Evolutionary conservation across 2,888 invertebrate species (phyloP).

Genomic region (Caenorhabditis panamensis): DNA sequence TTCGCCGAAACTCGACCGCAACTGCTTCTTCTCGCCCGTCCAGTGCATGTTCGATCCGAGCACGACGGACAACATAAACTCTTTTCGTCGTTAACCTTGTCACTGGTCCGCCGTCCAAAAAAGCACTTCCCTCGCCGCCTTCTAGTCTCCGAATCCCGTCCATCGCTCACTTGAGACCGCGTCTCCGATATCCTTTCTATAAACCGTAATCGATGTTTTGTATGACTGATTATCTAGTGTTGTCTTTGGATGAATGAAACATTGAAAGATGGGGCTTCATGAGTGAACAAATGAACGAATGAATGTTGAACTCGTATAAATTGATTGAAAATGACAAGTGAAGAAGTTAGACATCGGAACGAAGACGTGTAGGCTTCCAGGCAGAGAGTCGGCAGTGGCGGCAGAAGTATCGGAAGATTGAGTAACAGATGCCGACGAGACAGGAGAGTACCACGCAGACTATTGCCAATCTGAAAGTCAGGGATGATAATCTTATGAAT

Average conservation of each 20-base stretch:
- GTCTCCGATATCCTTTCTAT: slow-evolving; percentile 28
- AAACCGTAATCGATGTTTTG: not conserved
- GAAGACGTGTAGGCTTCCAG: slow-evolving; percentile 33
- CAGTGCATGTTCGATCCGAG: slow-evolving; percentile 57
- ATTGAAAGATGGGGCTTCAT: too few relatives aligned
- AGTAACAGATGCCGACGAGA: slow-evolving; percentile 64
- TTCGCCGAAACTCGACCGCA: slow-evolving; percentile 52
- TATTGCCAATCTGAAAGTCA: slow-evolving; percentile 67
- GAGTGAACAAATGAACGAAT: slow-evolving; percentile 5
- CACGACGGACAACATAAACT: slow-evolving; percentile 33
- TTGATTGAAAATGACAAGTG: not conserved
- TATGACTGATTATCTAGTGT: too few relatives aligned
- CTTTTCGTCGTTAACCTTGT: slow-evolving; percentile 52
- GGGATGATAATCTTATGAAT: not conserved
- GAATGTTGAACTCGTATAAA: slow-evolving; percentile 34
- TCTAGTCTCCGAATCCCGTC: not conserved
- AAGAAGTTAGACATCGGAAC: slow-evolving; percentile 36
- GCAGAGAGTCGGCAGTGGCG: slow-evolving; percentile 50
- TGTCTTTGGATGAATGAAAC: too few relatives aligned
- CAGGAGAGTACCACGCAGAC: slow-evolving; percentile 68
- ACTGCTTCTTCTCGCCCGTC: slow-evolving; percentile 62
- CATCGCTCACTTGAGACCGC: slow-evolving; percentile 12
- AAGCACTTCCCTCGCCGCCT: slow-evolving; percentile 28
- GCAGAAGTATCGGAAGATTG: slow-evolving; percentile 67
- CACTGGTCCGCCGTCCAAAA: slow-evolving; percentile 37